These are phyloP conservation scores for Steinernema carpocapsae DNA, from an alignment of 2,888 invertebrate genomes.

Conservation along the genomic window DNA sequence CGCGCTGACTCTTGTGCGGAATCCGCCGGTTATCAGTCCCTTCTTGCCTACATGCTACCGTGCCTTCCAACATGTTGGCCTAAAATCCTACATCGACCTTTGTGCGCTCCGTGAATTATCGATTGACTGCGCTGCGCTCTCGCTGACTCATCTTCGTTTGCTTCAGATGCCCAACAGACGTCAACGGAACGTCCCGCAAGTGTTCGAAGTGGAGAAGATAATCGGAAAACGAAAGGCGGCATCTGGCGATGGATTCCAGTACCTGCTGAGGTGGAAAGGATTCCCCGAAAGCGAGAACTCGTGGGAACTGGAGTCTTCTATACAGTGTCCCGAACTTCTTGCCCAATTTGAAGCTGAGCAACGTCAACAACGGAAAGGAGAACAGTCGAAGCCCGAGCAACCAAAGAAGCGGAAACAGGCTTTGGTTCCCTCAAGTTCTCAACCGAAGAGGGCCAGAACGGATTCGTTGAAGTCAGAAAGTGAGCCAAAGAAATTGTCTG, in stretches of 20 bases:
- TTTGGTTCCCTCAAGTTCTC: not conserved
- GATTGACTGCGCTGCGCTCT: not conserved
- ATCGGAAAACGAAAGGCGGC: constrained; percentile 29
- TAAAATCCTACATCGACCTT: not conserved
- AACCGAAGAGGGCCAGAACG: not conserved
- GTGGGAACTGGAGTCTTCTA: constrained; percentile 38
- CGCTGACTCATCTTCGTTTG: not conserved
- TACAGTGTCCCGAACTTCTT: constrained; percentile 40
- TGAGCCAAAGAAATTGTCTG: not conserved
- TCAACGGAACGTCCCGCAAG: not conserved
- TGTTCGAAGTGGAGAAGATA: constrained; percentile 39
- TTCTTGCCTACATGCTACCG: not conserved
- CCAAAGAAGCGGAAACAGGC: not conserved
- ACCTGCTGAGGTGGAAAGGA: constrained; percentile 40
- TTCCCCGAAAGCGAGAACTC: constrained; percentile 39
- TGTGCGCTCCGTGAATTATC: not conserved
- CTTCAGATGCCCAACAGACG: constrained; percentile 8
- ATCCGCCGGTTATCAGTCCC: no score
- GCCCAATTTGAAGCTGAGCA: constrained; percentile 34
- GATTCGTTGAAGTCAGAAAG: not conserved
- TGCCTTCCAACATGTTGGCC: not conserved
- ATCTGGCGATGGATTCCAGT: constrained; percentile 34
- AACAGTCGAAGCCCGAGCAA: not conserved
- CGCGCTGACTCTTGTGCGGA: no score
- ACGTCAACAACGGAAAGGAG: not conserved